Base-by-base conservation (phyloP, 1,140 invertebrate species). In the Drosophila sechellia region DNA sequence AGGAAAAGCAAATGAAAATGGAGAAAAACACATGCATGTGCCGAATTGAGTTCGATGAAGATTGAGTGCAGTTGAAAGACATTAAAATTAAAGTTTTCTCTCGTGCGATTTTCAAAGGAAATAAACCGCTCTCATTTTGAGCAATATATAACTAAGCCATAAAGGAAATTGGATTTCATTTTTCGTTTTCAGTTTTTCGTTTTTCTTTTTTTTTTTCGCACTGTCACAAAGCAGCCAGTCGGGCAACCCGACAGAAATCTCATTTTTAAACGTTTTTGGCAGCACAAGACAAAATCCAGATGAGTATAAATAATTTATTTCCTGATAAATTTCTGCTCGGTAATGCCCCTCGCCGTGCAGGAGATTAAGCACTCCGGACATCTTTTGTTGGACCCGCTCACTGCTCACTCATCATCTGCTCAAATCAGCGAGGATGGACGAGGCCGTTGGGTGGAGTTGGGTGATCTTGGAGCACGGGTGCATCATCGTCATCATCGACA, bases 311-410 rank as follows among this genome's bases (percentile, higher is more conserved):
- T 66, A 78, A 75, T 68, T 84, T 70, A 79, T 87, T 86, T 86
- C 83, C 83, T 76, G 78, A 87, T 86, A 81, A 87, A 81, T 87
- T 76, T 87, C 20, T 76, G 74, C 64, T 48, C n/a, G 10, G 72
- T 58, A 58, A 85, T 79, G 60, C 40, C 35, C 25, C 60, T 31
- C 17, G 39, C 50, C 49, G 64, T 53, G 59, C 58, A 65, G 73
- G 1, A 48, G 20, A 57, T 74, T 75, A 65, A 39, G 69, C 45
- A 56, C 69, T 61, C 22, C n/a, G 43, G 49, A 60, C 35, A 34
- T 45, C 55, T 72, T 71, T 72, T 71, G 66, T 60, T 59, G 25
- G 34, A 39, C 42, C 22, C 49, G 20, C 20, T 22, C 20, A 22
- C 22, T 56, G 69, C 65, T 40, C 53, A 58, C 68, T 45, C 52